Percentiles rank a stretch among this genome's conserved stretches.
These are phyloP conservation scores for Mizuhopecten yessoensis DNA, from an alignment of 1,140 invertebrate species.

Conservation along the genomic window DNA sequence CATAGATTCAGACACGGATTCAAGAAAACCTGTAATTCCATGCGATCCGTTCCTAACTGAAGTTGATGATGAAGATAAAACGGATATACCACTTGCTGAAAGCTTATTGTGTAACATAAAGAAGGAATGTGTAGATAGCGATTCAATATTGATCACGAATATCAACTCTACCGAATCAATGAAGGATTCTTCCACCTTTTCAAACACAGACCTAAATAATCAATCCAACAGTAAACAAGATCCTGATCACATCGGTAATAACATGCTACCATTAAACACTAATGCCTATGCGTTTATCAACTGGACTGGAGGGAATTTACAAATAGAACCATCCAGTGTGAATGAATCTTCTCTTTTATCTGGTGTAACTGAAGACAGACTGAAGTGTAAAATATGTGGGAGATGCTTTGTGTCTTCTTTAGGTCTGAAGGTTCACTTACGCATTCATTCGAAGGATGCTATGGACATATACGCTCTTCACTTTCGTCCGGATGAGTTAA, in stretches of 20 bases:
- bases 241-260: neutral
- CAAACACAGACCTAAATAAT: neutral
- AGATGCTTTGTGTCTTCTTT: neutral
- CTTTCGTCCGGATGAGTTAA: slow-evolving; percentile 1
- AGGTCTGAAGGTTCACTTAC: neutral
- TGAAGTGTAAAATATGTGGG: neutral
- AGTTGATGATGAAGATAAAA: neutral
- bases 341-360: neutral
- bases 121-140: neutral
- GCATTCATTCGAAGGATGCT: neutral
- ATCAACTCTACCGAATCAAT: neutral
- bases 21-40: neutral
- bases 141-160: neutral
- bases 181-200: neutral
- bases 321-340: neutral
- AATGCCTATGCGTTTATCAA: neutral
- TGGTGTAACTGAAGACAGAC: neutral
- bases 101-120: neutral
- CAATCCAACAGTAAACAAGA: neutral
- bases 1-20: neutral
- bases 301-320: neutral
- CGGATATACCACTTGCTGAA: neutral
- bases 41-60: neutral
- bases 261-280: neutral
- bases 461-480: neutral